Percentiles rank a stretch among this genome's conserved stretches.
These are phyloP conservation scores for Melierax canorus DNA, from an alignment of 2,113 vertebrate species.

Conservation along the genomic window DNA sequence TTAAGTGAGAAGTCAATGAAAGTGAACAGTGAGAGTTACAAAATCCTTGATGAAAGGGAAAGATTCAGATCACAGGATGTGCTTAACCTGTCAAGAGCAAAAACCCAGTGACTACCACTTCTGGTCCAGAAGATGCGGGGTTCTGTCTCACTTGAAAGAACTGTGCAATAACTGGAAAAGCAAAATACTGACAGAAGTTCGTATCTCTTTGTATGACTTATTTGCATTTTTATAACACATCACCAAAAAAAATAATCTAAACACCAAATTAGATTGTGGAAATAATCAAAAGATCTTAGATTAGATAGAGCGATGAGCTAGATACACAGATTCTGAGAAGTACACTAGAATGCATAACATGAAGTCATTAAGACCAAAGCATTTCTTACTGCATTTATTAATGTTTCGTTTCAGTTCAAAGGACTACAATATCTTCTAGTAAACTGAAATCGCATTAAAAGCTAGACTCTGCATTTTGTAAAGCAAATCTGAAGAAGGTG, in stretches of 20 bases:
- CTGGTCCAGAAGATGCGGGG: not conserved
- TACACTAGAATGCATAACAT: not conserved
- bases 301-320: not conserved
- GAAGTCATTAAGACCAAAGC: not conserved
- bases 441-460: not conserved
- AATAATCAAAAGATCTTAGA: not conserved
- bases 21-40: not conserved
- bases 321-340: not conserved
- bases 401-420: not conserved
- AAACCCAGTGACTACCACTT: not conserved
- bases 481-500: not conserved
- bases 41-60: not conserved
- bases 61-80: not conserved
- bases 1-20: not conserved
- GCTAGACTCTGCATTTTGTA: not conserved
- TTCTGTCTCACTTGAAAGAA: not conserved
- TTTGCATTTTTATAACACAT: not conserved
- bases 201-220: not conserved
- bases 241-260: not conserved
- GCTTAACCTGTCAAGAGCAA: not conserved
- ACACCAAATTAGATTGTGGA: not conserved
- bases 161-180: not conserved
- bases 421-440: not conserved
- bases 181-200: not conserved
- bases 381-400: not conserved